Evolutionary conservation across 2,888 invertebrate genomes (phyloP).

Genomic region (Lycocerus yunnanus): DNA sequence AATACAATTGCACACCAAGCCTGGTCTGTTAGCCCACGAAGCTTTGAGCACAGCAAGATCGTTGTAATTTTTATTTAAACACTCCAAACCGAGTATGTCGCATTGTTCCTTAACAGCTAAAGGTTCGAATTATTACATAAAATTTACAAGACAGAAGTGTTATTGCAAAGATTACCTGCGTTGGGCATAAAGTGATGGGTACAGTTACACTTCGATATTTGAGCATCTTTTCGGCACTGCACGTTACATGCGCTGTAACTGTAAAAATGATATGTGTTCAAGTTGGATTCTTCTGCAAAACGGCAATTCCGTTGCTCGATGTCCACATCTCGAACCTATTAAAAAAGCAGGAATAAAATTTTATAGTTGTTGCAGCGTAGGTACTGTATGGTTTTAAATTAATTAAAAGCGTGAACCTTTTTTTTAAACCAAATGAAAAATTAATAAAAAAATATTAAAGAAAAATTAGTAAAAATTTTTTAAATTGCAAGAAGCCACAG

Average conservation of each 20-base stretch:
- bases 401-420: too few relatives aligned
- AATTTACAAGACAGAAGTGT: neutral
- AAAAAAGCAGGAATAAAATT: slow-evolving; percentile 33
- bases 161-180: slow-evolving; percentile 61
- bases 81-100: slow-evolving; percentile 67
- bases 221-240: slow-evolving; percentile 69
- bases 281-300: slow-evolving; percentile 68
- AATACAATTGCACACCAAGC: slow-evolving; percentile 69
- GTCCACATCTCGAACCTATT: slow-evolving; percentile 61
- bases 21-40: slow-evolving; percentile 66
- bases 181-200: slow-evolving; percentile 72
- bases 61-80: slow-evolving; percentile 64
- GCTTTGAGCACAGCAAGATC: slow-evolving; percentile 70
- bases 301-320: slow-evolving; percentile 71
- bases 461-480: too few relatives aligned
- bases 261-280: slow-evolving; percentile 67
- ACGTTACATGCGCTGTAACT: slow-evolving; percentile 76
- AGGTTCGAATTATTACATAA: neutral
- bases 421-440: too few relatives aligned
- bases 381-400: too few relatives aligned
- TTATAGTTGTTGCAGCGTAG: too few relatives aligned
- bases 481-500: too few relatives aligned
- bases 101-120: slow-evolving; percentile 61
- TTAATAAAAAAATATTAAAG: too few relatives aligned
- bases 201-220: slow-evolving; percentile 66